phyloP scores from a whole-genome alignment of 2,113 vertebrate genomes.

The Mormyrus iriodes region DNA sequence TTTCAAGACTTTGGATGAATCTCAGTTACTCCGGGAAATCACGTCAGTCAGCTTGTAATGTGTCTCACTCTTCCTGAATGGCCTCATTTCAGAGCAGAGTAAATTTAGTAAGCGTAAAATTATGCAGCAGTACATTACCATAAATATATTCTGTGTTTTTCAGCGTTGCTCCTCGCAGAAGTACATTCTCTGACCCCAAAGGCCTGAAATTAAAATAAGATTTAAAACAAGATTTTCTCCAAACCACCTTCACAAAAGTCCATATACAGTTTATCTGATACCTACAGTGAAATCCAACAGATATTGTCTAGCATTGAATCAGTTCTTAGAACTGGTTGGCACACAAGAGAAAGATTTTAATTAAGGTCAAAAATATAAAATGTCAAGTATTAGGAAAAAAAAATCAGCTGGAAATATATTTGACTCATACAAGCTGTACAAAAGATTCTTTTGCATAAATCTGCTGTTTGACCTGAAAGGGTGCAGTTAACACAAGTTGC shows the following conservation, averaged over 20 bases:
- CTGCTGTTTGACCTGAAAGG: not conserved
- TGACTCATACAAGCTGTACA: not conserved
- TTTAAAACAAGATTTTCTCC: not conserved
- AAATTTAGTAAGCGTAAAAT: not conserved
- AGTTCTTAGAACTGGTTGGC: not conserved
- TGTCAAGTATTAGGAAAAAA: not conserved
- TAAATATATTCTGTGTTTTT: constrained; percentile 91
- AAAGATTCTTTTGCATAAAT: not conserved
- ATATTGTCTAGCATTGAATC: not conserved
- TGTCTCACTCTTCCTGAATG: not conserved
- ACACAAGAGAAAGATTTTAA: not conserved
- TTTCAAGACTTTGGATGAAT: not conserved
- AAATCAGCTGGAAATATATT: not conserved
- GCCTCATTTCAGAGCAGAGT: not conserved
- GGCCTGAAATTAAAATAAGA: constrained; percentile 60
- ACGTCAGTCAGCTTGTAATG: not conserved
- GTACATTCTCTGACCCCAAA: constrained; percentile 86
- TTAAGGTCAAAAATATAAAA: not conserved
- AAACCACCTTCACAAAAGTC: not conserved
- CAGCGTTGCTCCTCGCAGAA: constrained; percentile 89
- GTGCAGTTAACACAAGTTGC: not conserved
- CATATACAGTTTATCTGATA: not conserved
- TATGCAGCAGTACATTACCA: constrained; percentile 60
- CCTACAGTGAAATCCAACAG: not conserved
- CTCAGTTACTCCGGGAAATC: not conserved